Base-by-base conservation (phyloP, 2,113 vertebrate species). In the Lonchura striata region DNA sequence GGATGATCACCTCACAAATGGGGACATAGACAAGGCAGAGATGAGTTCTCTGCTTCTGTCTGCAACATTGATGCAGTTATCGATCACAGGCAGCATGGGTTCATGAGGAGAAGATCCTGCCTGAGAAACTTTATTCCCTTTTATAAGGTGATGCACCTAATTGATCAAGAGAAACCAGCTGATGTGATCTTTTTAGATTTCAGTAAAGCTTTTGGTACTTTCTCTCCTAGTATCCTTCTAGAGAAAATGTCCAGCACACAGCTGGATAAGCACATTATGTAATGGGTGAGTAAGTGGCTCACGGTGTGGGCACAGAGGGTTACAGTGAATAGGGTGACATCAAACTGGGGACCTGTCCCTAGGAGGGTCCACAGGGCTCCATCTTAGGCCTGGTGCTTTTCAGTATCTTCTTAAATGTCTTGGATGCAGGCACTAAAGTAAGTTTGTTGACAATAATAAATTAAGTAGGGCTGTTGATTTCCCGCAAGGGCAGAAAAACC, bases 61-160 rank as follows among this genome's bases (percentile, higher is more conserved):
- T 47, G 10, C 46, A 35, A 1, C 14, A 6, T 14, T 39, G 24
- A 21, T 53, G 7, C 1, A 1, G 19, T 53, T 12, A 3, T 39
- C 3, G 1, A 19, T 68, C 53, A 39, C n/a, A 53, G 46, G 7
- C 69, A 46, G 69, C 16, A 18, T 20, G 5, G 13, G 19, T 52
- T 66, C 28, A 18, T 68, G 68, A 30, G 27, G 39, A 11, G 42
- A 72, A 30, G 15, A 24, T 82, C 27, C 46, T 66, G 33, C 69
- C 54, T 30, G 53, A 60, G 46, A 46, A 60, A 22, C 6, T 46
- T 46, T 39, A n/a, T 82, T 41, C 24, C 5, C 20, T 39, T 60
- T 39, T 22, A 30, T 68, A 66, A n/a, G 16, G 16, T 46, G 54
- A 46, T 23, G 23, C 33, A 46, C 16, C 9, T n/a, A 2, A 5